Conservation (phyloP, 2,888 invertebrate genomes). For the Heliconius hortense region DNA sequence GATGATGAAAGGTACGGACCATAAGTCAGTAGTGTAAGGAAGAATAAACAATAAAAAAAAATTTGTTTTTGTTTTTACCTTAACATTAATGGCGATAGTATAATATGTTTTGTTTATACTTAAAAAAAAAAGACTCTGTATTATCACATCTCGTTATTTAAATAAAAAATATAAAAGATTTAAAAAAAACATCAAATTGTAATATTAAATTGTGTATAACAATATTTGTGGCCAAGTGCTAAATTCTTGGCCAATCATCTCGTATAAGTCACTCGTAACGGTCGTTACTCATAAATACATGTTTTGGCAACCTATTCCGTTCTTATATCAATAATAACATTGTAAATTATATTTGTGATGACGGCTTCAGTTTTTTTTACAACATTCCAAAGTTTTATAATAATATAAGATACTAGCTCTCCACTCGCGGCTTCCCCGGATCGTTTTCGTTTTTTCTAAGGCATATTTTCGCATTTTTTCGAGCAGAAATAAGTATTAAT, state of each 20-base stretch:
- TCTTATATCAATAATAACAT: conserved; percentile 31
- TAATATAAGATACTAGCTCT: neutral
- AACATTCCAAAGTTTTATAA: conserved; percentile 8
- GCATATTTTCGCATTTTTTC: no score
- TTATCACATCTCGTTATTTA: neutral
- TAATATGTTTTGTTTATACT: neutral
- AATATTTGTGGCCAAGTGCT: conserved; percentile 29
- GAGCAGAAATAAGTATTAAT: no score
- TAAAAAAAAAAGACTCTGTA: neutral
- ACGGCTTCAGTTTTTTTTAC: conserved; percentile 19
- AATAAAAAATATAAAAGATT: neutral
- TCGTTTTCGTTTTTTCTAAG: neutral
- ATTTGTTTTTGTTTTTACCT: no score
- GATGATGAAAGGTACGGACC: no score
- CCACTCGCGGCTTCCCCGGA: neutral
- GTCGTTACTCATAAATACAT: conserved; percentile 38
- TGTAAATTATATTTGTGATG: conserved; percentile 22
- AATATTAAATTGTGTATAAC: conserved; percentile 3
- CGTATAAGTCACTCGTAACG: conserved; percentile 31
- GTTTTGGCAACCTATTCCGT: conserved; percentile 33
- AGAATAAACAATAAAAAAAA: no score
- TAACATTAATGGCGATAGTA: no score
- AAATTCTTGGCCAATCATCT: conserved; percentile 36
- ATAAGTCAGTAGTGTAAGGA: no score
- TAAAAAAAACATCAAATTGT: neutral